These are phyloP conservation scores for Meriones unguiculatus DNA, from an alignment of 2,113 vertebrate genomes.

Conservation along the genomic window DNA sequence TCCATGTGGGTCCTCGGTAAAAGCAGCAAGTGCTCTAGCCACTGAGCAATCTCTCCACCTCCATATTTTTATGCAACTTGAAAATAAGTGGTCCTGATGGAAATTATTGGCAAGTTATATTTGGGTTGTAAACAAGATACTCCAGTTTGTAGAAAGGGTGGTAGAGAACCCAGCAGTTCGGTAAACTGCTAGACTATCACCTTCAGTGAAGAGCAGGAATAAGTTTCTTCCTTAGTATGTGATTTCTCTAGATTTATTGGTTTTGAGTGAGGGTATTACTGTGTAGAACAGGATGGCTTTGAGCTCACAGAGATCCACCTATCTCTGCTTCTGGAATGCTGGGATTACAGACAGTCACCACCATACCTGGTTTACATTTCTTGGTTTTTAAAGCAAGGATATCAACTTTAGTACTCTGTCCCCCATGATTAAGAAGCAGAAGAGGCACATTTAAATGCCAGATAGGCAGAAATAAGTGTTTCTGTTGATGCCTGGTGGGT, in stretches of 20 bases:
- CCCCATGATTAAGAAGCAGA: neutral
- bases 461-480: neutral
- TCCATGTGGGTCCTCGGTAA: neutral
- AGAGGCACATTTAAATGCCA: neutral
- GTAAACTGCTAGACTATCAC: neutral
- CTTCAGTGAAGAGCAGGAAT: neutral
- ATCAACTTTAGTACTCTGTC: neutral
- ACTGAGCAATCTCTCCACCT: neutral
- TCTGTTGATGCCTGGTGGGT: neutral
- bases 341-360: too few relatives aligned
- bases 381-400: slow-evolving; percentile 12
- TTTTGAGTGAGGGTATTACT: neutral
- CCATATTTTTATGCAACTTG: neutral
- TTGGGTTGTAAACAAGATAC: neutral
- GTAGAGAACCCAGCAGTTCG: neutral
- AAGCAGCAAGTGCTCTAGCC: neutral
- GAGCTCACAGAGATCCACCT: neutral
- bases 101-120: neutral
- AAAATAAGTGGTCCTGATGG: neutral
- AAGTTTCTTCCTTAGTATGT: neutral
- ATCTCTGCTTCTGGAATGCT: neutral
- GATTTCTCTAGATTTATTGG: neutral
- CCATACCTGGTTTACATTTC: neutral
- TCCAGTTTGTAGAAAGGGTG: neutral
- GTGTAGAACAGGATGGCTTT: neutral